Evolutionary conservation across 2,113 vertebrate species (phyloP).

Genomic region (Acrocephalus arundinaceus): DNA sequence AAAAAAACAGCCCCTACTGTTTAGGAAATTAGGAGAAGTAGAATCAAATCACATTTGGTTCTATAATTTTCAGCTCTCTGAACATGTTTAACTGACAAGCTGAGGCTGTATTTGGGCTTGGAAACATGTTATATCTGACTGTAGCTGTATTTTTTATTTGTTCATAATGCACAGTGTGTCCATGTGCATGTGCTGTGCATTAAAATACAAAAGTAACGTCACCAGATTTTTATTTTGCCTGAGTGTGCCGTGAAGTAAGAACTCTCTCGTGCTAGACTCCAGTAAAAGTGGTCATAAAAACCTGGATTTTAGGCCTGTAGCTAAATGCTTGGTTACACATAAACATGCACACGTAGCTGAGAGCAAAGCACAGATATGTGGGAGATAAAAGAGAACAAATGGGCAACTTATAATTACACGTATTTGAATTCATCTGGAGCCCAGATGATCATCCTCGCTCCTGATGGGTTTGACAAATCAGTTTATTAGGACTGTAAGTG

Average conservation of each 20-base stretch:
- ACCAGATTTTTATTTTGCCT: background rate
- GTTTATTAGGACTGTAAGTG: constrained; percentile 79
- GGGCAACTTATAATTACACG: constrained; percentile 76
- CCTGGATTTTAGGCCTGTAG: background rate
- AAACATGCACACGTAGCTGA: constrained; percentile 8
- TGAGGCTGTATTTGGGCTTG: background rate
- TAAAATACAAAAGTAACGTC: background rate
- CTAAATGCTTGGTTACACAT: constrained; percentile 44
- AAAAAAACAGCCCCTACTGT: background rate
- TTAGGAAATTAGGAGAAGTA: background rate
- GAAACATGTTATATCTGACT: rapidly evolving
- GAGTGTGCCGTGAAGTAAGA: background rate
- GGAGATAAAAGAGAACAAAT: constrained; percentile 78
- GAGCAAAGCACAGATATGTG: constrained; percentile 53
- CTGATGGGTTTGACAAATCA: constrained; percentile 82
- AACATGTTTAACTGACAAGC: background rate
- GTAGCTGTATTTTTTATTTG: background rate
- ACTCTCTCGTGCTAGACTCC: background rate
- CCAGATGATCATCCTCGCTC: constrained; percentile 80
- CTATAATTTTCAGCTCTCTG: background rate
- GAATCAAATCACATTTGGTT: background rate
- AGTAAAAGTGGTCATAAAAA: constrained; percentile 3
- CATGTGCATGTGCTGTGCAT: background rate
- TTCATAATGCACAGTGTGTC: background rate
- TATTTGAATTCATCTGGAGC: constrained; percentile 77